Percentiles rank a stretch among this genome's conserved stretches.
Evolutionary conservation across 2,888 invertebrate species (phyloP).

Genomic region (Julus scanicus): DNA sequence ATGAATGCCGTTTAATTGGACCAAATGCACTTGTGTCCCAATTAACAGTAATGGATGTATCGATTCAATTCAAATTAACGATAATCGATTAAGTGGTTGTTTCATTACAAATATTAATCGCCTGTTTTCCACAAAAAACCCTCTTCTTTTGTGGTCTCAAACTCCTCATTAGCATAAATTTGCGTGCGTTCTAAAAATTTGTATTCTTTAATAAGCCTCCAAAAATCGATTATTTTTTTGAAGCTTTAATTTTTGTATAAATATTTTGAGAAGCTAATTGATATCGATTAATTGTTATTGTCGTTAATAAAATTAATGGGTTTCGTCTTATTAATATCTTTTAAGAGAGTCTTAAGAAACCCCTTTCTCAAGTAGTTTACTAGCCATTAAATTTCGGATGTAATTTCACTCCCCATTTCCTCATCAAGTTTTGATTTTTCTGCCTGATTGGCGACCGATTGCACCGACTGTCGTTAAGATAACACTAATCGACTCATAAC

Average conservation of each 20-base stretch:
- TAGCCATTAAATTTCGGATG: no score
- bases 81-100: conserved; percentile 40
- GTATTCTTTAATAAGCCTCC: not conserved
- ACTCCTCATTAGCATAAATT: not conserved
- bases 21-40: no score
- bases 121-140: not conserved
- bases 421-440: no score
- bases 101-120: conserved; percentile 6
- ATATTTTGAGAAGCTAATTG: not conserved
- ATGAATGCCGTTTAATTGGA: no score
- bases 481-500: not conserved
- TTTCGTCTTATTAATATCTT: no score
- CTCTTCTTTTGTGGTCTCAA: no score
- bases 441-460: not conserved
- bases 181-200: conserved; percentile 13
- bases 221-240: no score
- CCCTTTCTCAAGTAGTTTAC: no score
- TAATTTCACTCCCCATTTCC: no score
- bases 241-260: not conserved
- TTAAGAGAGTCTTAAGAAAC: no score
- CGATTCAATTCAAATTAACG: not conserved
- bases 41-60: no score
- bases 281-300: not conserved
- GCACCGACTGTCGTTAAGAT: conserved; percentile 10
- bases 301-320: conserved; percentile 7